A percentile compares a stretch with the other conserved stretches of the same genome.
These are phyloP conservation scores for Cyanoramphus novaezelandiae DNA, from an alignment of 2,113 vertebrate genomes.

Conservation along the genomic window DNA sequence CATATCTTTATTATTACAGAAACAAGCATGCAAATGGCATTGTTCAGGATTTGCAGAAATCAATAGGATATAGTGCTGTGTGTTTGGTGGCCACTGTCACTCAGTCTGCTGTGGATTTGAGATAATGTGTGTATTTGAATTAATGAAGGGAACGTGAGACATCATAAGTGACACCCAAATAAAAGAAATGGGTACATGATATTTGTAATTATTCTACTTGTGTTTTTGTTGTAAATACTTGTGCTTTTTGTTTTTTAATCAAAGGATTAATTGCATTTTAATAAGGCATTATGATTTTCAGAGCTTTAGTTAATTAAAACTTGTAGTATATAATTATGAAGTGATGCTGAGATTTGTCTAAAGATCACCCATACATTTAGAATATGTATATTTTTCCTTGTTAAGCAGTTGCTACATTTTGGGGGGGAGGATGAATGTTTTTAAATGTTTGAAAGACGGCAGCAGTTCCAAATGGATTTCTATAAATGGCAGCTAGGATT, in stretches of 20 bases:
- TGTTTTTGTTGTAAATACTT: slow-evolving; percentile 99
- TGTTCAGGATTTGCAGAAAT: slow-evolving; percentile 99
- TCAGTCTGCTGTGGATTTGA: slow-evolving; percentile 99
- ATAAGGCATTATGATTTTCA: slow-evolving; percentile 97
- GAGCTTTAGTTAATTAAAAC: slow-evolving; percentile 90
- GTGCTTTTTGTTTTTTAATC: slow-evolving; percentile 99
- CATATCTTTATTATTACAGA: slow-evolving; percentile 99
- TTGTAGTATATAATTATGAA: slow-evolving; percentile 88
- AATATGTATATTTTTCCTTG: slow-evolving; percentile 80
- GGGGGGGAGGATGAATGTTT: slow-evolving; percentile 35
- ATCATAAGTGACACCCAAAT: slow-evolving; percentile 99
- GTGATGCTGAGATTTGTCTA: slow-evolving; percentile 85
- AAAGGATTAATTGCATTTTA: slow-evolving; percentile 99
- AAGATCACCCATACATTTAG: slow-evolving; percentile 84
- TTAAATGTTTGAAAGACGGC: slow-evolving; percentile 55
- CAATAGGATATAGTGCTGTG: slow-evolving; percentile 99
- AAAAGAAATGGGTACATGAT: slow-evolving; percentile 99
- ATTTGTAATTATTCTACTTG: slow-evolving; percentile 99
- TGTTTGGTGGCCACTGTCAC: slow-evolving; percentile 99
- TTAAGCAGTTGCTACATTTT: slow-evolving; percentile 64
- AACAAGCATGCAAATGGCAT: slow-evolving; percentile 99
- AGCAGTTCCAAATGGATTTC: slow-evolving; percentile 62
- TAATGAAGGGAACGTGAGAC: slow-evolving; percentile 97
- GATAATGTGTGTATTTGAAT: slow-evolving; percentile 99
- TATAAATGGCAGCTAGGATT: slow-evolving; percentile 38